Base-by-base conservation (phyloP, 2,113 vertebrate genomes). In the Nerophis ophidion region DNA sequence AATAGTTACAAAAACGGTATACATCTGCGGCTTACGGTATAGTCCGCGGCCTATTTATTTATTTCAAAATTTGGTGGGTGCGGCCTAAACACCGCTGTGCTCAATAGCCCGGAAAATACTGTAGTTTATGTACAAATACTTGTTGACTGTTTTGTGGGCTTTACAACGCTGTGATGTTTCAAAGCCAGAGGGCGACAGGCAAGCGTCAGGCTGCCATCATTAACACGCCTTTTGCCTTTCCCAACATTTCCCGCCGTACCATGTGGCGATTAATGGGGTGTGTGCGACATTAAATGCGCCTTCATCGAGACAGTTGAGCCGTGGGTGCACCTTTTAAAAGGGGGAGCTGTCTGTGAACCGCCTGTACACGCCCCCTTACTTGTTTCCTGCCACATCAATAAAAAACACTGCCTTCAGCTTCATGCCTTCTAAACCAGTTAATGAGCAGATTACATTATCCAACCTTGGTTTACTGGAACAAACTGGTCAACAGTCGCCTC, bases 341-440 rank as follows among this genome's bases (percentile, higher is more conserved):
- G 53, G 67, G 76, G 72, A 79, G 81, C 77, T 68, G 71, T 73
- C 72, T 80, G 68, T 60, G 75, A 86, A 81, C 70, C 72, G 68
- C 73, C 81, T 76, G 53, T 56, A 72, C 83, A 71, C 70, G 68
- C 61, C 65, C 79, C 61, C 60, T 59, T 68, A 57, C 67, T 68
- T 17, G 61, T 76, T 89, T 87, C 85, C 85, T 85, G 82, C 84
- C 86, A 84, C 88, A 86, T 85, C 81, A 81, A 85, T 86, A 85
- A 84, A 87, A 54, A 85, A 82, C 58, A 82, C 65, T 42, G 75
- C 80, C 74, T 72, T 80, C 61, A 80, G 73, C 81, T 66, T 77
- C 26, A 45, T 57, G 68, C 76, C 78, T 81, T 86, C 74, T 71
- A 81, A 57, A 64, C 66, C 65, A 65, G 45, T 82, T 83, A 84